Base-by-base conservation (phyloP, 2,888 invertebrate species). In the Oligia strigilis region DNA sequence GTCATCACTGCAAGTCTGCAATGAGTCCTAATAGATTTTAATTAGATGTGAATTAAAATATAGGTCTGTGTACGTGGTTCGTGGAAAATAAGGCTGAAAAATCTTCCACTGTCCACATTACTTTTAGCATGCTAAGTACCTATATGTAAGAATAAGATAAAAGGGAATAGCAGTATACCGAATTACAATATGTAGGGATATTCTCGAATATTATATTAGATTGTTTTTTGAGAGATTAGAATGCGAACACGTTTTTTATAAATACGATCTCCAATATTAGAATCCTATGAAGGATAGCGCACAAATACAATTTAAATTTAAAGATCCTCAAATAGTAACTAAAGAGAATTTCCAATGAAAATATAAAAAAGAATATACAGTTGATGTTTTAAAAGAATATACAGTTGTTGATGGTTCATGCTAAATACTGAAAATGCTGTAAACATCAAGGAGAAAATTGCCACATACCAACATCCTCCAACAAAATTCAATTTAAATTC, bases 11-110 rank as follows among this genome's bases (percentile, higher is more conserved):
- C 11, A 73, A 58, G 40, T 40, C 52, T 69, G 67, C 67, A 84
- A 84, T 64, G 46, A 67, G 67, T 81, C 49, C 23, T 55, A 83
- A 83, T 83, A 40, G 62, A 77, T 64, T 81, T 83, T 77, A 83
- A 83, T 83, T 75, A 70, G 52, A 55, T 65, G 65, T 40, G 69
- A 76, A 83, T 83, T 83, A 66, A 71, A 80, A 77, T 76, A 73
- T 76, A 60, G 60, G 72, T 43, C 40, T 36, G 60, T 36, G 60
- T 6, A 40, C 62, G n/a, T 49, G 11, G 43, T 64, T 80, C 80
- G 23, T 36, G 19, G 66, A 64, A 66, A 29, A 36, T 19, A 72
- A 55, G 4, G n/a, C 29, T 69, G 69, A 36, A 66, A 36, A 55
- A 70, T 73, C 23, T 78, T 82, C 78, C 67, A 29, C 14, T 71